Evolutionary conservation across 2,797 vertebrate genomes (phyloP).

Genomic region (Lophotriccus pileatus): DNA sequence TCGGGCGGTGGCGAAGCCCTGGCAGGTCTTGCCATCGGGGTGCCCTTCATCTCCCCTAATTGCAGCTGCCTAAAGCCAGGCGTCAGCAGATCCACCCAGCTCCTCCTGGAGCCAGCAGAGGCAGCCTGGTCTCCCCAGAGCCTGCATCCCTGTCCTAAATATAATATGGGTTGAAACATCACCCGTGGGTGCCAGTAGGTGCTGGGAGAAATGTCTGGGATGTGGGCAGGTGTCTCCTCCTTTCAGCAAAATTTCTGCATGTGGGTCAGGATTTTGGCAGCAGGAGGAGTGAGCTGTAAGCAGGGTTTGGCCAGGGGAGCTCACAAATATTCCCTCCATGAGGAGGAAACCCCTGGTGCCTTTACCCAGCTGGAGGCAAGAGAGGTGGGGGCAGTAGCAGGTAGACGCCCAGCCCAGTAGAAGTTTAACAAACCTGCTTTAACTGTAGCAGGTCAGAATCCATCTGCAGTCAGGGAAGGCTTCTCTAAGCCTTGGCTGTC

Average conservation of each 20-base stretch:
- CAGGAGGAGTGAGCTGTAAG: not conserved
- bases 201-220: not conserved
- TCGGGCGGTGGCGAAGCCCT: not conserved
- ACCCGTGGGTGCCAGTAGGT: not conserved
- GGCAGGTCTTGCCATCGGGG: not conserved
- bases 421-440: not conserved
- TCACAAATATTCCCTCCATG: not conserved
- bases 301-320: not conserved
- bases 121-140: not conserved
- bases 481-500: not conserved
- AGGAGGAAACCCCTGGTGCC: not conserved
- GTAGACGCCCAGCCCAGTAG: fast-evolving
- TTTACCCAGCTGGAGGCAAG: not conserved
- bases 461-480: not conserved
- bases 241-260: not conserved
- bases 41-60: not conserved
- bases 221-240: not conserved
- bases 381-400: not conserved
- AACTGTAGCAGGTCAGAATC: not conserved
- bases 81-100: not conserved
- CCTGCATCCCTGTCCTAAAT: not conserved
- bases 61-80: not conserved
- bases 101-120: not conserved
- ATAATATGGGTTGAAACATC: not conserved
- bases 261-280: not conserved